Evolutionary conservation across 2,888 invertebrate genomes (phyloP), one percentile per base, ranked within the genome.

Genomic region (Tortrix viridana): DNA sequence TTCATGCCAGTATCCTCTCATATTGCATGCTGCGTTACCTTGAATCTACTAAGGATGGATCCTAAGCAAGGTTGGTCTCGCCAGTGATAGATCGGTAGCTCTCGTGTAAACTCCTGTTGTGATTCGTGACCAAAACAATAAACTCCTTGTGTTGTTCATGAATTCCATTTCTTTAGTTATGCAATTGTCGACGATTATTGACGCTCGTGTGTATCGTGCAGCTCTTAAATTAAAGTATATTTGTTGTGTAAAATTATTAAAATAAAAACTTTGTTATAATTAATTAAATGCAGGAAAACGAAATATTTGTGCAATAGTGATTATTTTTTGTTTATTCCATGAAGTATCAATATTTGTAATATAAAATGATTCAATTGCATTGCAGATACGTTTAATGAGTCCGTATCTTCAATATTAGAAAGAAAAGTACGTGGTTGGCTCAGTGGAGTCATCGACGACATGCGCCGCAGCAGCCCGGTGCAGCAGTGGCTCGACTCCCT

Each of bases 401-500:
- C 91, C 55, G 91, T 92, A 12, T 89, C 90, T 62, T 81, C 89
- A 71, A 79, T 90, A 80, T 75, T 92, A 74, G 92, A 92, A 70
- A 77, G 90, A 61, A 89, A 89, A 78, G 90, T 91, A 37, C 80
- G 91, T 69, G 86, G 89, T 70, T 92, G 92, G 92, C 77, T 92
- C 19, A 87, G 86, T 71, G 90, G 91, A 47, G 89, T 92, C 3
- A 84, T 92, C 68, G 88, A 89, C 81, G 93, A 94, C 74, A 94
- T 94, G 94, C 84, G 93, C 72, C 94, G 94, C 62, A 95, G 94
- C 77, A 94, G 95, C 69, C 94, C 95, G 53, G 95, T 96, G 56
- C 95, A 96, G 70, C 95, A 95, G 88, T 96, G 96, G 96, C 93
- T 96, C 68, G 95, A 96, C 76, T 95, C 95, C 6, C 83, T 95